phyloP scores from a whole-genome alignment of 2,888 invertebrate species.

The Itoplectis maculator region DNA sequence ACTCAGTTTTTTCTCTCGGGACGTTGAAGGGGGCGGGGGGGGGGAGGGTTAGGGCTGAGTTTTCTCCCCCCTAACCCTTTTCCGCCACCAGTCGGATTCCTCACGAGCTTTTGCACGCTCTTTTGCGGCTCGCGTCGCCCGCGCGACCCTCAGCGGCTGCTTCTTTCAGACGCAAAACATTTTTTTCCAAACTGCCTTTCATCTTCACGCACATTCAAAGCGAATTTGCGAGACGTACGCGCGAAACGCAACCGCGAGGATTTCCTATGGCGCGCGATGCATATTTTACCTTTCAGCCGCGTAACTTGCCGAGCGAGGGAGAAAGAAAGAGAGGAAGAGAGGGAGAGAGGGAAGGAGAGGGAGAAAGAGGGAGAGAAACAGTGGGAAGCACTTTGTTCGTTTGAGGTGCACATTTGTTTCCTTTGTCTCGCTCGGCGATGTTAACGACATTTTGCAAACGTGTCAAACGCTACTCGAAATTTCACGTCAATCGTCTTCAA shows the following conservation, averaged over 20 bases:
- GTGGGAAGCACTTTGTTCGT: not conserved
- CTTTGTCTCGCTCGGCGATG: too few species aligned
- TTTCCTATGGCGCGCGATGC: slow-evolving; percentile 2
- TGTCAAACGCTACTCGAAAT: too few species aligned
- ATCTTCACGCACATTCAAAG: slow-evolving; percentile 49
- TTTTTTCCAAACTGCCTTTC: slow-evolving; percentile 47
- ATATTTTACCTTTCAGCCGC: slow-evolving; percentile 26
- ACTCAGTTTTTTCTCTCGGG: slow-evolving; percentile 16
- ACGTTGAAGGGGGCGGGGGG: too few species aligned
- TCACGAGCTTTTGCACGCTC: slow-evolving; percentile 36
- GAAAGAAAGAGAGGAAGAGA: not conserved
- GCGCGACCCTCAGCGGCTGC: slow-evolving; percentile 15
- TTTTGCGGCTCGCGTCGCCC: not conserved
- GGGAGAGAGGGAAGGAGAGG: not conserved
- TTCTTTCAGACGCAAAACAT: not conserved
- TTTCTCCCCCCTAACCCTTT: slow-evolving; percentile 2
- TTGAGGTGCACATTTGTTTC: slow-evolving; percentile 4
- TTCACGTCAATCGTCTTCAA: too few species aligned
- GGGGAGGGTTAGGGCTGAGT: too few species aligned
- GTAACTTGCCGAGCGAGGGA: not conserved
- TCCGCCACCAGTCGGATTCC: slow-evolving; percentile 31
- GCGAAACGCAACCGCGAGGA: slow-evolving; percentile 24
- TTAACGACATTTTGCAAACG: not conserved
- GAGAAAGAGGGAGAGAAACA: not conserved
- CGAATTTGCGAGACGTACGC: slow-evolving; percentile 46